phyloP scores from a whole-genome alignment of 2,888 invertebrate genomes.

The Drosophila villosipedis region DNA sequence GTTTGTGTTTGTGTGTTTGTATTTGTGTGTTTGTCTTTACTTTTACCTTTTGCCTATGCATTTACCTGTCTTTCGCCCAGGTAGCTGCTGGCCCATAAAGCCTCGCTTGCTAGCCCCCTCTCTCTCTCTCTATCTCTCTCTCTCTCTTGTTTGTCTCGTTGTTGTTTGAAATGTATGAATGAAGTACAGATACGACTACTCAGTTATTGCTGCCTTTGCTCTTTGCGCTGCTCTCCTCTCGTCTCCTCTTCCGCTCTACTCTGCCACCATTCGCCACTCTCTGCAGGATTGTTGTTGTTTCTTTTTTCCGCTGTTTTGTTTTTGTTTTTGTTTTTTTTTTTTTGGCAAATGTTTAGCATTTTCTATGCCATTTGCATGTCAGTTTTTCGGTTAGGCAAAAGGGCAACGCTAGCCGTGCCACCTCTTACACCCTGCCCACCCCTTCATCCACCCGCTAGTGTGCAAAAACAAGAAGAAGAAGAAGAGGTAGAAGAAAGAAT shows the following conservation, averaged over 20 bases:
- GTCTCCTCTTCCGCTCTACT: not conserved
- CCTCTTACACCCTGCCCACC: not conserved
- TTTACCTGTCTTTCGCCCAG: constrained; percentile 48
- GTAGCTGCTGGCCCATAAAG: constrained; percentile 67
- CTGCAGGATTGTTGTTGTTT: constrained; percentile 20
- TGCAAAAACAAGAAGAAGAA: constrained; percentile 37
- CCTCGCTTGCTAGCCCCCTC: constrained; percentile 47
- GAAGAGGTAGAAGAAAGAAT: constrained; percentile 37
- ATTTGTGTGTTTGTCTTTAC: constrained; percentile 40
- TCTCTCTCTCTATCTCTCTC: not conserved
- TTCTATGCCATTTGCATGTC: constrained; percentile 56
- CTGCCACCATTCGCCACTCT: constrained; percentile 32
- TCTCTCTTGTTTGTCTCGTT: not conserved
- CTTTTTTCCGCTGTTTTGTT: not conserved
- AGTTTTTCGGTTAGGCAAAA: constrained; percentile 33
- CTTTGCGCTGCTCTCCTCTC: not conserved
- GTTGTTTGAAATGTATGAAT: constrained; percentile 67
- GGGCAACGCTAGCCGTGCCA: constrained; percentile 11
- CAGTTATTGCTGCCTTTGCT: constrained; percentile 17
- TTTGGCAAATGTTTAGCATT: constrained; percentile 41
- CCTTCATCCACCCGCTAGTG: constrained; percentile 9
- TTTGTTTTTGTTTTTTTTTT: not conserved
- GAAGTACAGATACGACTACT: constrained; percentile 70
- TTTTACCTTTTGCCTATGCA: constrained; percentile 46
- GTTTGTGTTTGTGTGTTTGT: not conserved